These are phyloP conservation scores for Caradrina kadenii DNA, from an alignment of 2,888 invertebrate genomes.

Conservation along the genomic window DNA sequence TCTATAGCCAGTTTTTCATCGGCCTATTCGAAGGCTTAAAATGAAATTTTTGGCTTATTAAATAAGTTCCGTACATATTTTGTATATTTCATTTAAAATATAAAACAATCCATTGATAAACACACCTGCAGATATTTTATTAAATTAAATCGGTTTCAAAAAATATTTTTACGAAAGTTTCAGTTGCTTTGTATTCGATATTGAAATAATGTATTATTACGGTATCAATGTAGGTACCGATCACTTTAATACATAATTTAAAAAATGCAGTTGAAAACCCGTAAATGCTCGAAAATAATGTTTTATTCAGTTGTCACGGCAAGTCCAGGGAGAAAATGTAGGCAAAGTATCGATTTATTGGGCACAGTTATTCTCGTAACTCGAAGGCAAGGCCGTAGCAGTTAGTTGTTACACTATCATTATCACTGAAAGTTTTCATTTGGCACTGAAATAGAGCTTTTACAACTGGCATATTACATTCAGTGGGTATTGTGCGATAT, in stretches of 20 bases:
- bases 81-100: no score
- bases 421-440: conserved; percentile 24
- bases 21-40: no score
- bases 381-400: conserved; percentile 23
- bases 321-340: background rate
- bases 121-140: conserved; percentile 1
- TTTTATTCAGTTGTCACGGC: background rate
- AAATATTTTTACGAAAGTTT: background rate
- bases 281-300: background rate
- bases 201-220: background rate
- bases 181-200: background rate
- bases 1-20: no score
- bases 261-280: background rate
- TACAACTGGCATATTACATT: conserved; percentile 8
- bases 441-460: conserved; percentile 4
- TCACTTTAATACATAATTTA: no score
- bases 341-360: conserved; percentile 31
- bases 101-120: conserved; percentile 17
- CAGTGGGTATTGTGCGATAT: background rate
- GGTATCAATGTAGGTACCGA: no score
- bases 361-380: conserved; percentile 37
- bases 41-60: no score
- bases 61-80: no score
- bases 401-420: conserved; percentile 25
- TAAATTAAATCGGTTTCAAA: conserved; percentile 1